These are phyloP conservation scores for Tenualosa ilisha DNA, from an alignment of 2,797 vertebrate genomes.

Conservation along the genomic window DNA sequence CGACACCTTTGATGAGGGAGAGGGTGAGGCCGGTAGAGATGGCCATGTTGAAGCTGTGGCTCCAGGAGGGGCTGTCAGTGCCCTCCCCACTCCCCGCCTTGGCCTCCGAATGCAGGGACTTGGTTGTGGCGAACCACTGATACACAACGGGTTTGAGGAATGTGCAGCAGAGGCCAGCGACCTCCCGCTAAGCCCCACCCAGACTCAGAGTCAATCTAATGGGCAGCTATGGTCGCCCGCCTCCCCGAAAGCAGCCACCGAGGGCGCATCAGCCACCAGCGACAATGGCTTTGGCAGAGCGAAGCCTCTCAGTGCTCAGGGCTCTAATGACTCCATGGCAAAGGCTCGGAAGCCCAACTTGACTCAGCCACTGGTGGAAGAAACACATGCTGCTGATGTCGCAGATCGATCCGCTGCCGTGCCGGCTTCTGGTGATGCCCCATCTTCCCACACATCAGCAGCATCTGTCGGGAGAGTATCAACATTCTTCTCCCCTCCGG, in stretches of 20 bases:
- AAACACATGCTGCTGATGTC: not conserved
- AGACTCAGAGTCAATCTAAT: slow-evolving; percentile 50
- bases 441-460: not conserved
- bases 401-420: not conserved
- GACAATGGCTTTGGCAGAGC: slow-evolving; percentile 41
- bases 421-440: not conserved
- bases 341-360: slow-evolving; percentile 26
- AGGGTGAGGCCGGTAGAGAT: slow-evolving; percentile 45
- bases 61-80: slow-evolving; percentile 48
- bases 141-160: slow-evolving; percentile 82
- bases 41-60: slow-evolving; percentile 51
- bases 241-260: slow-evolving; percentile 50
- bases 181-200: not conserved
- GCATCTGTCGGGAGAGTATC: not conserved
- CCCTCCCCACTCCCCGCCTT: slow-evolving; percentile 46
- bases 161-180: slow-evolving; percentile 47
- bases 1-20: slow-evolving; percentile 61
- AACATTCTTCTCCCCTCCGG: slow-evolving; percentile 45
- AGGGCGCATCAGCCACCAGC: slow-evolving; percentile 35
- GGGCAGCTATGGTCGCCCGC: slow-evolving; percentile 57
- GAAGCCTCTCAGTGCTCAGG: slow-evolving; percentile 53
- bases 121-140: slow-evolving; percentile 53
- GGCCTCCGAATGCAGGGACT: slow-evolving; percentile 50
- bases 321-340: slow-evolving; percentile 28
- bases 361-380: not conserved